Evolutionary conservation across 2,113 vertebrate genomes (phyloP).

Genomic region (Tympanuchus pallidicinctus): DNA sequence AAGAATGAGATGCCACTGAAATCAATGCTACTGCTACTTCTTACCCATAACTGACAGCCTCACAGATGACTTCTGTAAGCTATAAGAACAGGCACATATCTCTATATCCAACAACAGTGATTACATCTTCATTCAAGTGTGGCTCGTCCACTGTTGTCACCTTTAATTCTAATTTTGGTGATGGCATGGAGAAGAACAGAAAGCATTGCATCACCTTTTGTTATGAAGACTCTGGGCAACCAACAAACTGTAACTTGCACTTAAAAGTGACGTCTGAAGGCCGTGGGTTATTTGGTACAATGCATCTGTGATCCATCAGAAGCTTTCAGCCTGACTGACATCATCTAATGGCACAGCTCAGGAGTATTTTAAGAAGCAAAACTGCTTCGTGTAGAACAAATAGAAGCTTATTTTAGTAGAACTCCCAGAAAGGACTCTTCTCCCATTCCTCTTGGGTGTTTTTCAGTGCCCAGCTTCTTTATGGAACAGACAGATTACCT

Average conservation of each 20-base stretch:
- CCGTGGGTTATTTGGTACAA: not conserved
- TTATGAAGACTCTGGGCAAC: not conserved
- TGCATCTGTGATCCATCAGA: not conserved
- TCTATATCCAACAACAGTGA: not conserved
- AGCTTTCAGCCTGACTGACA: not conserved
- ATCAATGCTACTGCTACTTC: not conserved
- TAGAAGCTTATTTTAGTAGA: not conserved
- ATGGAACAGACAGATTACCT: not conserved
- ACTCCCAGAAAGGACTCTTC: not conserved
- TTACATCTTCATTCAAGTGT: not conserved
- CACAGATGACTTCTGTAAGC: not conserved
- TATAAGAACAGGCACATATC: not conserved
- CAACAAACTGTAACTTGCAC: not conserved
- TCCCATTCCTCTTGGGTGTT: not conserved
- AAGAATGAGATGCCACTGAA: not conserved
- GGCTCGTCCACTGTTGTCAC: not conserved
- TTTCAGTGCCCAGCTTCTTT: not conserved
- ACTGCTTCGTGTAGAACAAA: not conserved
- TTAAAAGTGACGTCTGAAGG: not conserved
- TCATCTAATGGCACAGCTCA: not conserved
- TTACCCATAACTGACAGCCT: not conserved
- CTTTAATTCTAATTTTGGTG: not conserved
- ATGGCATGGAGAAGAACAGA: not conserved
- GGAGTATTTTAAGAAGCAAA: not conserved
- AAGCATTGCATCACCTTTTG: not conserved